Evolutionary conservation across 92 coral and sea anemone species (phyloP), one percentile per base, ranked within the genome.

Genomic region (Palythoa heliodiscus): DNA sequence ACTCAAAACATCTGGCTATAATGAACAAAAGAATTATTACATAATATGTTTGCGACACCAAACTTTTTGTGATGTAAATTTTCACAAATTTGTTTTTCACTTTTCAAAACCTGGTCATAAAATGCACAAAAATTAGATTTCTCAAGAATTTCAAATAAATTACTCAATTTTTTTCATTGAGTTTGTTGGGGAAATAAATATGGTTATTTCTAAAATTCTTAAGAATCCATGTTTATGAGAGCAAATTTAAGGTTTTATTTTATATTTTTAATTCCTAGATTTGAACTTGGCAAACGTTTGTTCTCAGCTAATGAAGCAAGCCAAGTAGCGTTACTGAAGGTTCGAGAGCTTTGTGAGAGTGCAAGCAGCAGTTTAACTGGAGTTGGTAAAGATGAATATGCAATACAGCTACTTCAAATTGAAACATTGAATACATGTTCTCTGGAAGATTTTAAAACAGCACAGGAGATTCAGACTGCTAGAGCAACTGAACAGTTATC

Each of bases 361-460:
- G 94, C 98, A 43, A 93, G 93, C 52, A 94, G 97, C 83, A 97
- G 99, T 84, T 76, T 97, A 15, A 90, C 95, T 61, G 98, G 98
- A 22, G 70, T 94, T 7, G 98, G 98, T 2, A 82, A 87, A 29
- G 84, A 80, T 48, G 90, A 88, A 52, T 86, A 88, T 52, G 95
- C 95, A 19, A 89, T 97, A 55, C 82, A 88, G 22, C 86, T 97
- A 69, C 88, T 92, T 5, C 83, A 86, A 22, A 88, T 80, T 20
- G 88, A 94, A 22, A 48, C 90, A 29, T 72, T 61, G 63, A 74
- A 83, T 5, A 91, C 93, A 13, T 90, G 88, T 47, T 91, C 95
- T 3, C 83, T 97, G 77, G 90, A 87, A n/a, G 94, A 88, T 76
- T 97, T 94, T 86, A 83, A 75, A 14, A 86, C 81, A 16, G 83